Percentiles rank a stretch among this genome's conserved stretches.
phyloP scores from a whole-genome alignment of 1,140 invertebrate species.

The Calephelis nemesis region DNA sequence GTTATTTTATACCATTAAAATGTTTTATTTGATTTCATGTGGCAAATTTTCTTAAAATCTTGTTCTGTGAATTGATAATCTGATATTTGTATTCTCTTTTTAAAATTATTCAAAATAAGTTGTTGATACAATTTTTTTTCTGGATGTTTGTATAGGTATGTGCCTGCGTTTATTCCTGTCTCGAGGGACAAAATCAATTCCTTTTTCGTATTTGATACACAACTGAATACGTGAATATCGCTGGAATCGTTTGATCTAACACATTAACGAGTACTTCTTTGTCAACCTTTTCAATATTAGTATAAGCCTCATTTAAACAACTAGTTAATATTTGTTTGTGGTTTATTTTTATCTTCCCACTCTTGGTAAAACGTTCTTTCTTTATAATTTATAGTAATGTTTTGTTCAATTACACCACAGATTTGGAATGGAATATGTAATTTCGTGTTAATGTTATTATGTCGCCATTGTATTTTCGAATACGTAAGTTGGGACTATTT shows the following conservation, averaged over 20 bases:
- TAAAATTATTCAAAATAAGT: not conserved
- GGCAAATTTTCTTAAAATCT: slow-evolving; percentile 1
- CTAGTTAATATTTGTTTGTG: not conserved
- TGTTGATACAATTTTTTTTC: not conserved
- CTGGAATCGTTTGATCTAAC: not conserved
- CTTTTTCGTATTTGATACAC: not conserved
- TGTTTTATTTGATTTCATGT: not conserved
- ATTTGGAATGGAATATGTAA: no score
- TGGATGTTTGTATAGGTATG: not conserved
- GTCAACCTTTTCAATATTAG: not conserved
- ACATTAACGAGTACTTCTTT: not conserved
- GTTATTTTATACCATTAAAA: slow-evolving; percentile 4
- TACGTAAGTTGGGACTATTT: no score
- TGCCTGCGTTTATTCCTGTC: not conserved
- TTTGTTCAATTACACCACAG: no score
- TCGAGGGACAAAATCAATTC: not conserved
- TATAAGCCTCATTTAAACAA: not conserved
- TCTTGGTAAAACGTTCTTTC: not conserved
- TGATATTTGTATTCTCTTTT: not conserved
- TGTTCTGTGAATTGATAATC: not conserved
- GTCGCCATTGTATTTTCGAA: no score
- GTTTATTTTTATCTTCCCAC: not conserved
- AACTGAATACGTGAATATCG: not conserved
- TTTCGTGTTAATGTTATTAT: no score
- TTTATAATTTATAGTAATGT: no score